phyloP scores from a whole-genome alignment of 2,797 vertebrate species.

The Podarcis siculus region DNA sequence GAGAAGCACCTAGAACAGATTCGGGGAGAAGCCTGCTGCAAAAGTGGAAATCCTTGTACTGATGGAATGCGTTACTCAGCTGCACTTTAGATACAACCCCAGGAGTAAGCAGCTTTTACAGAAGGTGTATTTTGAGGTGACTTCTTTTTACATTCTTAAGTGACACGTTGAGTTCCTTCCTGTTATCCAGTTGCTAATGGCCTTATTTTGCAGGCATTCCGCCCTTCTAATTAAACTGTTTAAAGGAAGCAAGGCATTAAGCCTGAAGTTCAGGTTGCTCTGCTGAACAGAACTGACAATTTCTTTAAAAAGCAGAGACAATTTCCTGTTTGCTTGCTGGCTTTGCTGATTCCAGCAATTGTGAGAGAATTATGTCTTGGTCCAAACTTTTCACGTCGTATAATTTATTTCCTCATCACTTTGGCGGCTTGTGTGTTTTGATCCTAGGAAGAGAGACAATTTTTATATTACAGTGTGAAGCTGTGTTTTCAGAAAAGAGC shows the following conservation, averaged over 20 bases:
- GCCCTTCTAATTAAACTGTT: background rate
- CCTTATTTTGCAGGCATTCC: background rate
- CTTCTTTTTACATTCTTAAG: background rate
- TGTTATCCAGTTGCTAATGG: background rate
- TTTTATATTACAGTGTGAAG: slow-evolving; percentile 21
- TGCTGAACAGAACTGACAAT: background rate
- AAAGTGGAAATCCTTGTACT: too few species aligned
- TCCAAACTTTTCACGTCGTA: slow-evolving; percentile 30
- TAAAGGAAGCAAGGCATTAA: background rate
- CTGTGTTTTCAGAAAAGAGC: slow-evolving; percentile 46
- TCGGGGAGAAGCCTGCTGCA: too few species aligned
- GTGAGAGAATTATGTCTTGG: slow-evolving; percentile 22
- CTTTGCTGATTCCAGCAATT: slow-evolving; percentile 34
- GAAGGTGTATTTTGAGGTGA: background rate
- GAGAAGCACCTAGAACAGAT: too few species aligned
- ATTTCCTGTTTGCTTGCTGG: slow-evolving; percentile 20
- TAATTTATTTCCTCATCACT: slow-evolving; percentile 8
- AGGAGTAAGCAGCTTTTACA: background rate
- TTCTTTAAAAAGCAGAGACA: slow-evolving; percentile 36
- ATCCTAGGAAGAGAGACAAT: slow-evolving; percentile 41
- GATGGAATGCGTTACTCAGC: too few species aligned
- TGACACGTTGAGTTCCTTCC: background rate
- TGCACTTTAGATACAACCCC: too few species aligned
- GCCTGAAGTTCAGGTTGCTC: background rate
- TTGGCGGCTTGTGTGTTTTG: slow-evolving; percentile 45